Conservation (phyloP, 1,140 invertebrate genomes). For the Atta cephalotes region DNA sequence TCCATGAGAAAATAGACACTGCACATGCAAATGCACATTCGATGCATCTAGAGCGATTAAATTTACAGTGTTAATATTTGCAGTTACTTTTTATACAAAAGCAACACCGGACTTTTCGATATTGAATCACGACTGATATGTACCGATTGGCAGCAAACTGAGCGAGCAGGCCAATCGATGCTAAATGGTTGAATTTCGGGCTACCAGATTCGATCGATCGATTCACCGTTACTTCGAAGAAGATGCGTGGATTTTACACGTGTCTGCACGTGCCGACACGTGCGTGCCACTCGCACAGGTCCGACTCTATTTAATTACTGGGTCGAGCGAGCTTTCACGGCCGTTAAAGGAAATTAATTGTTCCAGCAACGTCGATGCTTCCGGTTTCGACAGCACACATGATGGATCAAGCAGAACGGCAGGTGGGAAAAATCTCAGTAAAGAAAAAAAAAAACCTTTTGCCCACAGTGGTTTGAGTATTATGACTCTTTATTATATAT, state of each 20-base stretch:
- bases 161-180: conserved; percentile 14
- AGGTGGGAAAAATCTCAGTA: conserved; percentile 4
- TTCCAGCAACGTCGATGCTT: conserved; percentile 31
- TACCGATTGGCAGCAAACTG: conserved; percentile 30
- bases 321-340: conserved; percentile 48
- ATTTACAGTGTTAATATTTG: conserved; percentile 49
- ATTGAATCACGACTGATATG: conserved; percentile 29
- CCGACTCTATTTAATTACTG: conserved; percentile 51
- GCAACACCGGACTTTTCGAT: conserved; percentile 42
- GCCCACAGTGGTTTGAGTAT: background rate
- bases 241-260: conserved; percentile 42
- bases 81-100: conserved; percentile 27
- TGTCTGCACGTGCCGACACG: conserved; percentile 36
- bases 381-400: conserved; percentile 49
- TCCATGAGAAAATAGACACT: conserved; percentile 16
- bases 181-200: conserved; percentile 12
- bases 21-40: conserved; percentile 2
- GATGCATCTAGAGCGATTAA: conserved; percentile 25
- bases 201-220: conserved; percentile 40
- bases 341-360: conserved; percentile 62
- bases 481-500: background rate
- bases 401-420: conserved; percentile 52
- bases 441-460: conserved; percentile 6
- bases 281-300: conserved; percentile 43
- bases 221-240: conserved; percentile 9